phyloP scores from a whole-genome alignment of 2,113 vertebrate species.

The Eurypyga helias region DNA sequence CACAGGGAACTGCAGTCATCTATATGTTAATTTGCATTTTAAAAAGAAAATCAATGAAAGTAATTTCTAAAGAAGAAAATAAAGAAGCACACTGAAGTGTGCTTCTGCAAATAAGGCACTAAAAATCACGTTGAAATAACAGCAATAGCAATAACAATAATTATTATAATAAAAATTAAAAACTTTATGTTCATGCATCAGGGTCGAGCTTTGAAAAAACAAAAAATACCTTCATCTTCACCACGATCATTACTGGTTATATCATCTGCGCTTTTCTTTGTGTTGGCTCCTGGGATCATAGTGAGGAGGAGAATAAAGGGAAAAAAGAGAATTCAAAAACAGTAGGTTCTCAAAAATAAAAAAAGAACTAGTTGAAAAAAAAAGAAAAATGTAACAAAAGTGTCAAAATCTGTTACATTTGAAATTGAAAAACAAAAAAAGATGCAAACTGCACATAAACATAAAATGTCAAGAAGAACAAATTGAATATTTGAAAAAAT shows the following conservation, averaged over 20 bases:
- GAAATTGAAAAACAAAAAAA: constrained; percentile 68
- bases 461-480: constrained; percentile 74
- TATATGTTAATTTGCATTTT: constrained; percentile 63
- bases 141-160: constrained; percentile 45
- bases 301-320: constrained; percentile 83
- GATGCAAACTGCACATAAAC: constrained; percentile 72
- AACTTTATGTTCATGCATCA: constrained; percentile 85
- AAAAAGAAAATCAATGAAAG: constrained; percentile 72
- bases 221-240: constrained; percentile 92
- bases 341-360: constrained; percentile 76
- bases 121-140: constrained; percentile 65
- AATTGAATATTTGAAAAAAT: constrained; percentile 64
- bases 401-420: constrained; percentile 67
- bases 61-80: constrained; percentile 69
- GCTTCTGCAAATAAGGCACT: constrained; percentile 57
- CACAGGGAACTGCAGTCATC: constrained; percentile 19
- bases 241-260: constrained; percentile 90
- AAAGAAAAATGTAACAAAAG: constrained; percentile 72
- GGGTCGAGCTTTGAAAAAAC: constrained; percentile 74
- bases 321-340: constrained; percentile 84
- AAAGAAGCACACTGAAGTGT: constrained; percentile 53
- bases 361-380: constrained; percentile 45
- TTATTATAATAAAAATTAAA: constrained; percentile 48
- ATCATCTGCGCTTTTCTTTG: constrained; percentile 89
- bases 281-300: constrained; percentile 88